Conservation (phyloP, 2,797 vertebrate genomes). For the Enteromius treurensis region DNA sequence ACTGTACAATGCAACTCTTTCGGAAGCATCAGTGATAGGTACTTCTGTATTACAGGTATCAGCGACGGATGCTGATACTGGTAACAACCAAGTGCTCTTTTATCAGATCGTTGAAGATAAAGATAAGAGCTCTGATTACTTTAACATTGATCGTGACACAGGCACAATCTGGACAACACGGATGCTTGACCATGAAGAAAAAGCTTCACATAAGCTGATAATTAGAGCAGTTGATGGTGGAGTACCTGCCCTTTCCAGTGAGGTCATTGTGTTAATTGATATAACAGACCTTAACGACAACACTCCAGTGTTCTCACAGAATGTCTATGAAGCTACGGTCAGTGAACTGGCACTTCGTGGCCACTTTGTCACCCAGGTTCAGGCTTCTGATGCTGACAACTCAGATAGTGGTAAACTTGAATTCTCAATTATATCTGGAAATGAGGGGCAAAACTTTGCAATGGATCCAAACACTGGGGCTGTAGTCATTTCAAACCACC, state of each 20-base stretch:
- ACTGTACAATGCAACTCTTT: slow-evolving; percentile 83
- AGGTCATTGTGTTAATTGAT: slow-evolving; percentile 80
- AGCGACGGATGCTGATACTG: slow-evolving; percentile 88
- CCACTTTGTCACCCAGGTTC: slow-evolving; percentile 91
- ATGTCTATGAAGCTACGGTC: slow-evolving; percentile 84
- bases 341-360: slow-evolving; percentile 88
- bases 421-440: slow-evolving; percentile 91
- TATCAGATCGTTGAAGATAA: slow-evolving; percentile 88
- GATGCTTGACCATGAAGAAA: slow-evolving; percentile 88
- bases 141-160: slow-evolving; percentile 86
- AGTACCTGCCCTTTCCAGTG: slow-evolving; percentile 88
- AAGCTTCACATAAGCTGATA: slow-evolving; percentile 80
- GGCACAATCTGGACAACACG: slow-evolving; percentile 86
- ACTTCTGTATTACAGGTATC: slow-evolving; percentile 85
- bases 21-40: slow-evolving; percentile 90
- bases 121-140: slow-evolving; percentile 82
- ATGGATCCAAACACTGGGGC: slow-evolving; percentile 86
- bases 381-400: slow-evolving; percentile 90
- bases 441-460: slow-evolving; percentile 91
- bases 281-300: slow-evolving; percentile 95
- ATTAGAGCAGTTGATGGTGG: slow-evolving; percentile 89
- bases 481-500: slow-evolving; percentile 86
- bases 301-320: slow-evolving; percentile 86
- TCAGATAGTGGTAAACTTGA: slow-evolving; percentile 84
- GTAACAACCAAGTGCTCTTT: slow-evolving; percentile 86